Conservation (phyloP, 2,797 vertebrate species). For the Anas acuta region DNA sequence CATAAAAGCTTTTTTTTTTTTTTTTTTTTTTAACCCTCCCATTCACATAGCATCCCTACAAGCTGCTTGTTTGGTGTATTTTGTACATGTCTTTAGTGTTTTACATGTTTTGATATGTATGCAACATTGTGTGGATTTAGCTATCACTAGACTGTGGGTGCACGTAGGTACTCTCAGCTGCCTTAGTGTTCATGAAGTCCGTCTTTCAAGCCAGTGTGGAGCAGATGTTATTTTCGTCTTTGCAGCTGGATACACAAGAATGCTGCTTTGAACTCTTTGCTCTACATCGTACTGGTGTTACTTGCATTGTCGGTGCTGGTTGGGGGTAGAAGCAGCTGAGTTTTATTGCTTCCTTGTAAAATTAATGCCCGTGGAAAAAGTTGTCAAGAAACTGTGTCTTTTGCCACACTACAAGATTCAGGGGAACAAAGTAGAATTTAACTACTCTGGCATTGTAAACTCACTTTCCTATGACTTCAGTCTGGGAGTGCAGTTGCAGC, state of each 20-base stretch:
- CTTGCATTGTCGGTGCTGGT: not conserved
- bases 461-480: not conserved
- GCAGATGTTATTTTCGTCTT: not conserved
- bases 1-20: slow-evolving; percentile 73
- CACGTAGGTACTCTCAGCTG: not conserved
- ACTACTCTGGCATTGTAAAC: not conserved
- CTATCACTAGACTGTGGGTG: not conserved
- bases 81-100: not conserved
- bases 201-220: not conserved
- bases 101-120: fast-evolving
- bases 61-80: not conserved
- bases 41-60: not conserved
- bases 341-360: not conserved
- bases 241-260: too few species aligned
- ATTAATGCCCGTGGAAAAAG: slow-evolving; percentile 19
- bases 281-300: not conserved
- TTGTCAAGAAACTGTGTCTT: not conserved
- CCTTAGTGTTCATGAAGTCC: not conserved
- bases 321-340: not conserved
- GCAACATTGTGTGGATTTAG: fast-evolving
- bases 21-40: slow-evolving; percentile 33
- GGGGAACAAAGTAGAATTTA: not conserved
- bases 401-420: not conserved
- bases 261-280: not conserved
- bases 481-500: not conserved